Evolutionary conservation across 2,113 vertebrate genomes (phyloP).

Genomic region (Turdus rufiventris): DNA sequence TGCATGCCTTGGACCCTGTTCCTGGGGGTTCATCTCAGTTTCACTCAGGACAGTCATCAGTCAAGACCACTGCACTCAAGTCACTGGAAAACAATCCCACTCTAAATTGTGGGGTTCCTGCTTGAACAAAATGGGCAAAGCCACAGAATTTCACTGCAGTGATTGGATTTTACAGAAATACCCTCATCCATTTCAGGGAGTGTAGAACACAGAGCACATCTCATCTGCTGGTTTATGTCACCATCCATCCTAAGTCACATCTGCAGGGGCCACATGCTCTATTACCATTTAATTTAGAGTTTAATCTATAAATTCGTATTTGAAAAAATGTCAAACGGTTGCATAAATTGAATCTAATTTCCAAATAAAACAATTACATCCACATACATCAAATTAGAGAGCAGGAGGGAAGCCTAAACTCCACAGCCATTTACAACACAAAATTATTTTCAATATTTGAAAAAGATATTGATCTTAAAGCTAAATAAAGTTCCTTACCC

Average conservation of each 20-base stretch:
- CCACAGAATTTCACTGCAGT: not conserved
- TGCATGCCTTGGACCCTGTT: not conserved
- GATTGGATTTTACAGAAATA: not conserved
- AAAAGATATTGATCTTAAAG: not conserved
- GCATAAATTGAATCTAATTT: not conserved
- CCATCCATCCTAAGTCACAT: not conserved
- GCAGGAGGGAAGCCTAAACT: not conserved
- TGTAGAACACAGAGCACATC: not conserved
- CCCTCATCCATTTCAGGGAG: not conserved
- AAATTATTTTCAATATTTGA: not conserved
- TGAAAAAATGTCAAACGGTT: not conserved
- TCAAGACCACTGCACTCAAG: not conserved
- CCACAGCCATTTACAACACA: not conserved
- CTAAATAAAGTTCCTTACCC: slow-evolving; percentile 79
- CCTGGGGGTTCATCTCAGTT: not conserved
- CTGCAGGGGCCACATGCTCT: not conserved
- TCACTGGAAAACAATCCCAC: not conserved
- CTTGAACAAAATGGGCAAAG: not conserved
- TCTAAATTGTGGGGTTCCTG: not conserved
- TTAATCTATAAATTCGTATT: not conserved
- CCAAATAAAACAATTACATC: not conserved
- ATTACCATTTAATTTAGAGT: not conserved
- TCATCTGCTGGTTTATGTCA: not conserved
- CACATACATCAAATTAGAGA: not conserved
- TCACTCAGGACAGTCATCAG: not conserved